Base-by-base conservation (phyloP, 2,113 vertebrate genomes). In the Aegithalos caudatus region DNA sequence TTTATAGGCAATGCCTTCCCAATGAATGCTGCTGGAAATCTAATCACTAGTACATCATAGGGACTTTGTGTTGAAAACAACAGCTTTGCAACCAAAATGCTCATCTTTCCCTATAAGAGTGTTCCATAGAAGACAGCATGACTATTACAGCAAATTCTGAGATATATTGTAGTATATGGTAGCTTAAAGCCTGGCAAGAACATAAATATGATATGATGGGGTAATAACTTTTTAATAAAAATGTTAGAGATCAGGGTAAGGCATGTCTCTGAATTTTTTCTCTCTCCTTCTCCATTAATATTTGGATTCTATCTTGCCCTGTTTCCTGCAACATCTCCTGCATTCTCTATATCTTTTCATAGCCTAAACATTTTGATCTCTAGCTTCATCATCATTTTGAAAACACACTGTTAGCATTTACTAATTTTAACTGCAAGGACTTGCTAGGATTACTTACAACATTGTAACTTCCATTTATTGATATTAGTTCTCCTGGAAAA, bases 31-130 rank as follows among this genome's bases (percentile, higher is more conserved):
- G 33, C 35, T 81, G 48, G 33, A 83, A 76, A 69, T 31, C 15
- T 69, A 44, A 53, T 25, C 47, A n/a, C 18, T 51, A 86, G 19
- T 27, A 25, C 6, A 22, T 31, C 27, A 69, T 14, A 0, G 0
- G 69, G 40, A 48, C 10, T 57, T 9, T 33, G 31, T 53, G 65
- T 23, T 74, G 45, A 73, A 81, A 74, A 60, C 22, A 69, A 51
- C 12, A 61, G 11, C 4, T 87, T 78, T 78, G 11, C 58, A n/a
- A 11, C n/a, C 45, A n/a, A 74, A 88, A 81, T 50, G 10, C 12
- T 61, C 31, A 4, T 37, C 40, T 82, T 58, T 31, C 28, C 6
- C 70, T 45, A 16, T 18, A 78, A 47, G 27, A 54, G 19, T 6
- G 2, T 37, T 15, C 35, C 29, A 16, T 2, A 45, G 21, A 84